These are phyloP conservation scores for Gadopsis marmoratus DNA, from an alignment of 2,797 vertebrate genomes.

Conservation along the genomic window DNA sequence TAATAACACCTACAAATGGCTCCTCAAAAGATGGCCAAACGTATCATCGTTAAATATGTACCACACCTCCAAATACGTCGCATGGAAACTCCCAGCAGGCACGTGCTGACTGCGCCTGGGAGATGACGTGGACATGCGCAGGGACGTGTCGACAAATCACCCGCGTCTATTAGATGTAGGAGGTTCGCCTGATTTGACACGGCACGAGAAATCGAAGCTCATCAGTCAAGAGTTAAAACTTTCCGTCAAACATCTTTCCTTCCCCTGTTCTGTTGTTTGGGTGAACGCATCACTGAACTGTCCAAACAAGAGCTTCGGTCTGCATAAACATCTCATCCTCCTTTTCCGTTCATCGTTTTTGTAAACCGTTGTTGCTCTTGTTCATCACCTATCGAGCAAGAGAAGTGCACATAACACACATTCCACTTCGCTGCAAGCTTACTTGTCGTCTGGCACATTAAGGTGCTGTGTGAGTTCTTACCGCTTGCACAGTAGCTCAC, in stretches of 20 bases:
- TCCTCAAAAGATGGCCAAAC: background rate
- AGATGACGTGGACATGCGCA: background rate
- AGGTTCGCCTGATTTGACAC: slow-evolving; percentile 4
- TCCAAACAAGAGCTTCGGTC: slow-evolving; percentile 39
- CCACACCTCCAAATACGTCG: background rate
- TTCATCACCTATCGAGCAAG: background rate
- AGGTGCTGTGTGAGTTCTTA: background rate
- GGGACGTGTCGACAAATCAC: slow-evolving; percentile 4
- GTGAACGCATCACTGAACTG: slow-evolving; percentile 23
- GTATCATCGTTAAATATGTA: background rate
- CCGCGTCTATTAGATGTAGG: slow-evolving; percentile 4
- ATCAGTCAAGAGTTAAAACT: slow-evolving; percentile 22
- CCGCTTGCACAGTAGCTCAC: background rate
- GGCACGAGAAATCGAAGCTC: slow-evolving; percentile 32
- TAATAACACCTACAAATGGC: background rate
- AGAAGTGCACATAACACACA: background rate
- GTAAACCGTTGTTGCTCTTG: background rate
- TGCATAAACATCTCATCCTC: slow-evolving; percentile 33
- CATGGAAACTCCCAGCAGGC: background rate
- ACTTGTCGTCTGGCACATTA: background rate
- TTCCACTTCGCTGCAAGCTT: background rate
- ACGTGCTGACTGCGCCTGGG: slow-evolving; percentile 7
- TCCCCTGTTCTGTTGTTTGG: slow-evolving; percentile 26
- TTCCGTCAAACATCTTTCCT: slow-evolving; percentile 25
- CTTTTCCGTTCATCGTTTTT: slow-evolving; percentile 26